Conservation (phyloP, 2,113 vertebrate species). For the Campylomormyrus tamandua region DNA sequence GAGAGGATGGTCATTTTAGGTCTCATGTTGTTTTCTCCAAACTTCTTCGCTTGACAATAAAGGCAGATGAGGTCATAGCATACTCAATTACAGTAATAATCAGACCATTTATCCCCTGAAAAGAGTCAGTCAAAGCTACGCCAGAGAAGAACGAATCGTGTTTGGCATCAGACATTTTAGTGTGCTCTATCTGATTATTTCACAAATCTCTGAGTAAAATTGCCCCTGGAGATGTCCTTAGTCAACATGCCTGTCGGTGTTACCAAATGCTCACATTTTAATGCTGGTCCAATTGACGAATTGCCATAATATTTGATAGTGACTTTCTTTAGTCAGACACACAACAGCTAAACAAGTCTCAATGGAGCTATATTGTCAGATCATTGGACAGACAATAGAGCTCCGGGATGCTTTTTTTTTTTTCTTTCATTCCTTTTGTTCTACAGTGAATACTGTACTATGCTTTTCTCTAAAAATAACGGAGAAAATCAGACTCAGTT, state of each 20-base stretch:
- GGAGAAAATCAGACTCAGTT: not conserved
- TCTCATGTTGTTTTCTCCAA: not conserved
- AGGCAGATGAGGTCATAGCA: not conserved
- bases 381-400: not conserved
- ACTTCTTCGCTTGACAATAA: not conserved
- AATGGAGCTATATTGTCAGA: constrained; percentile 2
- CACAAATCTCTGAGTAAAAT: not conserved
- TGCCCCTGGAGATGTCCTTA: not conserved
- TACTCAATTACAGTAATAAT: not conserved
- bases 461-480: not conserved
- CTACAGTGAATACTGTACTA: not conserved
- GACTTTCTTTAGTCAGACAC: not conserved
- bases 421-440: not conserved
- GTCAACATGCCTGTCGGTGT: not conserved
- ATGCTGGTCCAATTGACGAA: not conserved
- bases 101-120: not conserved
- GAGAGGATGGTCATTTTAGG: not conserved
- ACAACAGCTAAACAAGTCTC: not conserved
- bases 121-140: not conserved
- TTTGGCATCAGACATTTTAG: not conserved
- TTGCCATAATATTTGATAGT: not conserved
- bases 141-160: not conserved
- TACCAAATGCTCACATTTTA: constrained; percentile 8
- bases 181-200: not conserved
- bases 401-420: not conserved